A percentile compares a stretch with the other conserved stretches of the same genome.
phyloP scores from a whole-genome alignment of 2,797 vertebrate genomes.

The Melanotaenia maccullochi region DNA sequence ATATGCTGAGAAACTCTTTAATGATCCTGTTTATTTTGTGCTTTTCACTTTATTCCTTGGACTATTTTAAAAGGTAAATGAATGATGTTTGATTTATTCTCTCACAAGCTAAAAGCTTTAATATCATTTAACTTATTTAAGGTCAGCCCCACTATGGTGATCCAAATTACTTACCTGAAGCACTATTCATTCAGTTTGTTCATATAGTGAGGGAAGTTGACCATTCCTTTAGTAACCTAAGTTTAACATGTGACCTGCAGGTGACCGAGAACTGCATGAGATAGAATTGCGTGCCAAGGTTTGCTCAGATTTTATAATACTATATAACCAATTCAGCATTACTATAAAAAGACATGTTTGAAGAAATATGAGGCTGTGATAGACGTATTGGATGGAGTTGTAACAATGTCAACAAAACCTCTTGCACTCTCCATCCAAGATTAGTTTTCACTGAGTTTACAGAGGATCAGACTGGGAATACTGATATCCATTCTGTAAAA shows the following conservation, averaged over 20 bases:
- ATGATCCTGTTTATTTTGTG: constrained; percentile 48
- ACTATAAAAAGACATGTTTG: constrained; percentile 28
- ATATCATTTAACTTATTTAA: not conserved
- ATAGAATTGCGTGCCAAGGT: constrained; percentile 1
- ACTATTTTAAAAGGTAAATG: constrained; percentile 20
- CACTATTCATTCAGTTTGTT: not conserved
- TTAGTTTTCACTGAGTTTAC: constrained; percentile 38
- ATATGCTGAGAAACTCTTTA: constrained; percentile 35
- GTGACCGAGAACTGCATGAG: constrained; percentile 12
- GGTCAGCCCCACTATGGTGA: not conserved
- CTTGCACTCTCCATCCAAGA: constrained; percentile 23
- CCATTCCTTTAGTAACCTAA: not conserved
- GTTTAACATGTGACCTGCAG: constrained; percentile 6
- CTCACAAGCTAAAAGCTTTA: constrained; percentile 5
- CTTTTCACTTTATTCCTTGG: constrained; percentile 3
- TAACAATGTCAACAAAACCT: constrained; percentile 30
- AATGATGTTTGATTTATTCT: constrained; percentile 13
- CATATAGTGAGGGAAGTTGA: not conserved
- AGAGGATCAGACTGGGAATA: constrained; percentile 51
- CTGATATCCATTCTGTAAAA: constrained; percentile 58
- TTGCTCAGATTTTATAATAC: not conserved
- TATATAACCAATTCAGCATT: constrained; percentile 10
- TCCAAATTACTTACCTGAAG: constrained; percentile 8
- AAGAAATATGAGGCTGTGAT: constrained; percentile 30
- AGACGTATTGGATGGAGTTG: constrained; percentile 32